Conservation (phyloP, 64 coral and sea anemone genomes). For the Pocillopora damicornis region DNA sequence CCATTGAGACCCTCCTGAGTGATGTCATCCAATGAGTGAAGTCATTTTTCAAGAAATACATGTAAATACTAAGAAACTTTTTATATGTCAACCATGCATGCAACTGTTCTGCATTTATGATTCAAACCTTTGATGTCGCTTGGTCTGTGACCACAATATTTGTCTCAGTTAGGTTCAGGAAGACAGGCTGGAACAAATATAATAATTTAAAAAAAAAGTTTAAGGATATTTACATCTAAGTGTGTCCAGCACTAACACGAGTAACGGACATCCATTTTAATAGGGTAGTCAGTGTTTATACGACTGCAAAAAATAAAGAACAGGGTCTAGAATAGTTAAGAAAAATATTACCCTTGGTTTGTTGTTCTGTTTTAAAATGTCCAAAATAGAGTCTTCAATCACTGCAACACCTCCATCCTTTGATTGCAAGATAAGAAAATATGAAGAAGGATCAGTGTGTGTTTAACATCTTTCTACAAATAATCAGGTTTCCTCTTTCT, state of each 20-base stretch:
- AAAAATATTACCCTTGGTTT: conserved; percentile 49
- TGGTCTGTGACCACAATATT: conserved; percentile 39
- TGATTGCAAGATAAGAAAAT: not conserved
- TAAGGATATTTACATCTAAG: not conserved
- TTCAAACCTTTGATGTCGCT: conserved; percentile 54
- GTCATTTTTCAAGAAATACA: too few species aligned
- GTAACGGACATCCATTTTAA: not conserved
- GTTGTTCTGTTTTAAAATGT: conserved; percentile 70
- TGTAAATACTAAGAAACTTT: too few species aligned
- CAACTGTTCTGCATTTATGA: not conserved
- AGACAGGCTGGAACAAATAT: conserved; percentile 29
- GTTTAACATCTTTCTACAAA: not conserved
- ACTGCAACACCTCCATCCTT: conserved; percentile 78
- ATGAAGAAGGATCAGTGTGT: too few species aligned
- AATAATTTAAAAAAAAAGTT: not conserved
- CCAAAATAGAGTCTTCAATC: conserved; percentile 75
- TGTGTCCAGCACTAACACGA: not conserved
- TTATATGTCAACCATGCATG: too few species aligned
- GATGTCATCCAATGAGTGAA: too few species aligned
- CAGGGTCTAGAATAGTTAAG: not conserved
- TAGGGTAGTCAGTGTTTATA: not conserved
- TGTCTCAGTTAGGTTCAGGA: conserved; percentile 49
- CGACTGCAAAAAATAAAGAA: not conserved
- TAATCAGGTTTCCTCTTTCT: too few species aligned
- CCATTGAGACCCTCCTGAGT: too few species aligned